Base-by-base conservation (phyloP, 92 coral and sea anemone genomes). In the Epizoanthus scotinus region DNA sequence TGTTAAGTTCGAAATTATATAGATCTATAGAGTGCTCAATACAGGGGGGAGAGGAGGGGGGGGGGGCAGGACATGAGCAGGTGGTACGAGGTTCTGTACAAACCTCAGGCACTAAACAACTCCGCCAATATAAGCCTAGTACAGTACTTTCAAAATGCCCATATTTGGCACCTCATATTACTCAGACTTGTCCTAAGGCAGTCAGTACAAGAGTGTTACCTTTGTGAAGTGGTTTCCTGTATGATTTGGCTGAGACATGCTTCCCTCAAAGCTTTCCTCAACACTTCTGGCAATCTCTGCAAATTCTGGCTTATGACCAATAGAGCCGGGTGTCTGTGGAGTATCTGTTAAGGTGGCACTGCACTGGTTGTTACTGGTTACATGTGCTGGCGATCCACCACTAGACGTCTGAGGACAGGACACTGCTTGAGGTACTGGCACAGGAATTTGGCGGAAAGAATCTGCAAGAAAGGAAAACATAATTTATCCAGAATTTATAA, bases 231-330 rank as follows among this genome's bases (percentile, higher is more conserved):
- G 0, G 34, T 12, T 53, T 55, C 42, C 25, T 58, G 42, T 31
- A 17, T 21, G 52, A 25, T 8, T 56, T 20, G 50, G 38, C 52
- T 5, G 17, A 31, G 29, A 42, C 36, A 2, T 2, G 47, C 10
- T 38, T 13, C 42, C 58, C 49, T 84, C 91, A 15, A 67, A 40
- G 79, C 88, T 88, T 18, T 88, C 88, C 79, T 88, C 91, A 2
- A 88, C 72, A 68, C 91, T 88, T 29, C 86, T 86, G 19, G 90
- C 91, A 50, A 88, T 63, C 57, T 88, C 91, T 5, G 88, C 91
- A 15, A 84, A 79, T 53, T 88, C 91, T 0, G 85, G 85, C 3
- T 84, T 86, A 38, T 78, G 55, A 49, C 62, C 52, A 61, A 58
- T 15, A 7, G 73, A 84, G 77, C 50, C 59, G 40, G 86, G 70